Conservation (phyloP, 2,888 invertebrate species). For the Drosophila melanosoma region DNA sequence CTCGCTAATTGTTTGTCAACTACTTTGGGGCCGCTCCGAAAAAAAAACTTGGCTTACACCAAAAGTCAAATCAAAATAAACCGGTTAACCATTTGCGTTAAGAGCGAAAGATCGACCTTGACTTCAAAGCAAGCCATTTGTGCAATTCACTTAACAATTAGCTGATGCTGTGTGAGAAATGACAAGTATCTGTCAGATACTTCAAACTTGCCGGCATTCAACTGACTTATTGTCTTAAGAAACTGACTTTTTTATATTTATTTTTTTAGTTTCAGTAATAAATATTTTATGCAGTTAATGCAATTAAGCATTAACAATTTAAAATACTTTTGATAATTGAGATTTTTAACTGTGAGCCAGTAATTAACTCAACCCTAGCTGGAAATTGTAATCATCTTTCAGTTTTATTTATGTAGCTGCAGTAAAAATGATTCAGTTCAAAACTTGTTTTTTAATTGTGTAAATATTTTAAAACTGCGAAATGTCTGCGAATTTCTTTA, state of each 20-base stretch:
- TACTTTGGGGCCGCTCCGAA: constrained; percentile 32
- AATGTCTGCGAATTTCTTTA: background rate
- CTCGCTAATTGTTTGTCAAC: constrained; percentile 54
- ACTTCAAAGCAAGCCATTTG: constrained; percentile 44
- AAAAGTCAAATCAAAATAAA: constrained; percentile 30
- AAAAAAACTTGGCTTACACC: constrained; percentile 20
- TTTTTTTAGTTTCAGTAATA: background rate
- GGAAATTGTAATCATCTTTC: background rate
- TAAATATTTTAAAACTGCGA: background rate
- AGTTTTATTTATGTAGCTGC: background rate
- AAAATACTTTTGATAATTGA: background rate
- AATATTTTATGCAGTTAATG: background rate
- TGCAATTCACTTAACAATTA: constrained; percentile 12
- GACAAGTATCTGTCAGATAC: constrained; percentile 10
- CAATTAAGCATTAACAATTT: background rate
- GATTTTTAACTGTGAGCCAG: background rate
- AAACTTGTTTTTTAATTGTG: background rate
- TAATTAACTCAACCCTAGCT: background rate
- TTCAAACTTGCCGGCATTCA: background rate
- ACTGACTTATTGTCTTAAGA: background rate
- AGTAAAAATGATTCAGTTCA: background rate
- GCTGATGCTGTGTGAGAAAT: constrained; percentile 4
- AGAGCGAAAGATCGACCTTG: constrained; percentile 67
- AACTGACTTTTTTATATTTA: background rate
- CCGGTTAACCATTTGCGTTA: constrained; percentile 51